Evolutionary conservation across 2,797 vertebrate genomes (phyloP).

Genomic region (Allobates femoralis): DNA sequence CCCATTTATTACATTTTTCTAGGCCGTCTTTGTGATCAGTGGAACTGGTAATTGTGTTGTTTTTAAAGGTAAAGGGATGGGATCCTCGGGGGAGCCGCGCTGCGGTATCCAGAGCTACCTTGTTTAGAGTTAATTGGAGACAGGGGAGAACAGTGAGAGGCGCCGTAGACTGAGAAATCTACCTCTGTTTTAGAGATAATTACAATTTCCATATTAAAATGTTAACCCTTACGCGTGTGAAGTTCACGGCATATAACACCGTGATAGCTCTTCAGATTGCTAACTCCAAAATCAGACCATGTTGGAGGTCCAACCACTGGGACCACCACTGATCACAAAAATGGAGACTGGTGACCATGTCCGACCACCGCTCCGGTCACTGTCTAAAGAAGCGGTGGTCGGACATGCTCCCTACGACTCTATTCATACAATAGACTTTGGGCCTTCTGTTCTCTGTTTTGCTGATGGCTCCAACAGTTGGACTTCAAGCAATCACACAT

Average conservation of each 20-base stretch:
- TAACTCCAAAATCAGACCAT: not conserved
- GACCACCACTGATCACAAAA: too few relatives aligned
- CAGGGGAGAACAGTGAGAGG: slow-evolving; percentile 34
- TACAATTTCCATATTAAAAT: slow-evolving; percentile 36
- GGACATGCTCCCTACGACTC: too few relatives aligned
- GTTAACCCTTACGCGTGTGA: slow-evolving; percentile 25
- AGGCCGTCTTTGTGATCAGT: slow-evolving; percentile 13
- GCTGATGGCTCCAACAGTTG: too few relatives aligned
- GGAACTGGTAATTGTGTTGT: slow-evolving; percentile 53
- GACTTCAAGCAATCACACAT: too few relatives aligned
- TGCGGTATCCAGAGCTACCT: slow-evolving; percentile 45
- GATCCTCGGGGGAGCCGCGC: slow-evolving; percentile 30
- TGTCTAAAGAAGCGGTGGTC: too few relatives aligned
- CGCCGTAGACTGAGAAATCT: not conserved
- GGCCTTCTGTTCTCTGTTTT: too few relatives aligned
- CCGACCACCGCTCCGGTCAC: too few relatives aligned
- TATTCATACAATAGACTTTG: too few relatives aligned
- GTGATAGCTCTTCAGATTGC: not conserved
- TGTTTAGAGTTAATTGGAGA: slow-evolving; percentile 59
- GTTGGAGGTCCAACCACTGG: too few relatives aligned
- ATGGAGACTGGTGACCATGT: too few relatives aligned
- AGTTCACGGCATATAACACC: not conserved
- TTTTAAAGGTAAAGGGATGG: slow-evolving; percentile 47
- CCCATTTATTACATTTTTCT: slow-evolving; percentile 13
- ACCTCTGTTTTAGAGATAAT: slow-evolving; percentile 33